Evolutionary conservation across 2,113 vertebrate species (phyloP), one percentile per base, ranked within the genome.

Genomic region (Seriola dumerili): DNA sequence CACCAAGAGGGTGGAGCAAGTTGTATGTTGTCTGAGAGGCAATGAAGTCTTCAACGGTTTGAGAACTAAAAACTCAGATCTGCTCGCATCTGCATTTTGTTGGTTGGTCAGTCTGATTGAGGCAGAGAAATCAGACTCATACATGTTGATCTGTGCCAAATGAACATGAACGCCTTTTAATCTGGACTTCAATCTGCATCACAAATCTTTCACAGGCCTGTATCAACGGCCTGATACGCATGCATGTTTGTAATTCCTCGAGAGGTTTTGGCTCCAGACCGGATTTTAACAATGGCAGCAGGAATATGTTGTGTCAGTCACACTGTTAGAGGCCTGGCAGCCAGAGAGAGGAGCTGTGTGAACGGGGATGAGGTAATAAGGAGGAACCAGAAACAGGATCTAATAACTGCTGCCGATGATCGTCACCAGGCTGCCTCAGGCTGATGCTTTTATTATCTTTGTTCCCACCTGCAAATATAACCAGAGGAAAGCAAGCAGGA

Each of bases 161-260:
- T 59, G 38, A 48, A 62, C 16, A 21, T 8, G 17, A 74, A 36
- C 42, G 21, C n/a, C 34, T 52, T 29, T 71, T 46, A 70, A 79
- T 52, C 57, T 62, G 19, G 34, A 44, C 36, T 52, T 29, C 4
- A 64, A 72, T 72, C 57, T 42, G 46, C n/a, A 44, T 64, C 17
- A 17, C 34, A 81, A 44, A 73, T 44, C 48, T 64, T 14, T 3
- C 4, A 38, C 25, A 55, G 25, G 21, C 48, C 25, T 48, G 38
- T 50, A 57, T 46, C 38, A 64, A 42, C 1, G 11, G 25, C 40
- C 17, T 40, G 12, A 46, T 63, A 61, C 34, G 23, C 8, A 17
- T 54, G 46, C 64, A 63, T 82, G 58, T 70, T 70, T 76, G 34
- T 36, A 71, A 76, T 57, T 46, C 80, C 72, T 75, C 2, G 12